These are phyloP conservation scores for Hylia prasina DNA, from an alignment of 2,113 vertebrate genomes.

Conservation along the genomic window DNA sequence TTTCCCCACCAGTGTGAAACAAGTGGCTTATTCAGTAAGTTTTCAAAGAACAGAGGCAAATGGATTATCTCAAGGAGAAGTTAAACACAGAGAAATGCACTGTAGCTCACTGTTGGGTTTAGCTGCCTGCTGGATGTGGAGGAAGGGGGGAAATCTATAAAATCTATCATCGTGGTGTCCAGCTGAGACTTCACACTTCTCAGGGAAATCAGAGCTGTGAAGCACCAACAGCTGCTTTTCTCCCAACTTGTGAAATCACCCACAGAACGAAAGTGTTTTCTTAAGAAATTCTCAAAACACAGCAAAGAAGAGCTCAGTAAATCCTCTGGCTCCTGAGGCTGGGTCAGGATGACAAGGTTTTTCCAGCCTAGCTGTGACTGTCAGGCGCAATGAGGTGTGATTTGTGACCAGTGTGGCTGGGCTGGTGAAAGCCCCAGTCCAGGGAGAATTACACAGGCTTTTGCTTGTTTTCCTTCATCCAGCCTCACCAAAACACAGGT, in stretches of 20 bases:
- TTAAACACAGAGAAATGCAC: constrained; percentile 54
- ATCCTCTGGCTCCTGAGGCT: not conserved
- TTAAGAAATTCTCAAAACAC: constrained; percentile 40
- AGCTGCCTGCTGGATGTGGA: constrained; percentile 32
- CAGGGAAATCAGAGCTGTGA: constrained; percentile 59
- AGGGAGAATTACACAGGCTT: not conserved
- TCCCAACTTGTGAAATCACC: constrained; percentile 56
- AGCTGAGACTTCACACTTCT: constrained; percentile 70
- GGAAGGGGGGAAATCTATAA: constrained; percentile 53
- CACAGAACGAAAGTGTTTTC: constrained; percentile 43
- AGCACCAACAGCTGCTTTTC: constrained; percentile 67
- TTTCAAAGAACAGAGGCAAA: constrained; percentile 71
- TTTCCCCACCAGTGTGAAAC: constrained; percentile 66
- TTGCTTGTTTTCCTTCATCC: not conserved
- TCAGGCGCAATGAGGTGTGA: not conserved
- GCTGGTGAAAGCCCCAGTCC: not conserved
- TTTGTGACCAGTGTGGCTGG: not conserved
- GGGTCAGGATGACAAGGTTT: constrained; percentile 4
- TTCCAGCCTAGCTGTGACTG: not conserved
- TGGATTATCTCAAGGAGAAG: constrained; percentile 62
- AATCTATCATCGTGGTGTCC: constrained; percentile 62
- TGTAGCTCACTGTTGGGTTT: constrained; percentile 55
- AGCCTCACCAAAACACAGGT: not conserved
- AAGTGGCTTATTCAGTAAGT: constrained; percentile 72
- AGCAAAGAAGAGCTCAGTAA: not conserved